Conservation (phyloP, 2,888 invertebrate genomes). For the Calliscelio sp. region DNA sequence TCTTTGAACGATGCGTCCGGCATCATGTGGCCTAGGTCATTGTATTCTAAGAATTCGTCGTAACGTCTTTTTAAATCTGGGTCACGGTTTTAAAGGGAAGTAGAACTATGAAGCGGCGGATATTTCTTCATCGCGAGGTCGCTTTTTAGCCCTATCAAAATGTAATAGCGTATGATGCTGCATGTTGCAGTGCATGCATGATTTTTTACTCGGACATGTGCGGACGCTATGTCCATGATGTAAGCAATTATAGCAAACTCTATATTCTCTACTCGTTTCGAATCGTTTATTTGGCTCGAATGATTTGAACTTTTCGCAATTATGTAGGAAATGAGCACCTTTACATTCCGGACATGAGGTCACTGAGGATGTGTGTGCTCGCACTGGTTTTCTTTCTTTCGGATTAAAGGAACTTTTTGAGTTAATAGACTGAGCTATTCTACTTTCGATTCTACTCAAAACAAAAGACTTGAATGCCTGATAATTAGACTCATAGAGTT, state of each 20-base stretch:
- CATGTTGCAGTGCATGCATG: not conserved
- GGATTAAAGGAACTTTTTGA: not conserved
- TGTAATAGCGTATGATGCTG: conserved; percentile 28
- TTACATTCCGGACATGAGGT: not conserved
- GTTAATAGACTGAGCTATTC: not conserved
- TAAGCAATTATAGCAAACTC: conserved; percentile 18
- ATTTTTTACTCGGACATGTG: not conserved
- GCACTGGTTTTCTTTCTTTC: not conserved
- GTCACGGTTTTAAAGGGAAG: too few species aligned
- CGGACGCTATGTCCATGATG: not conserved
- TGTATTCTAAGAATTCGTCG: too few species aligned
- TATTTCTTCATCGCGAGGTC: not conserved
- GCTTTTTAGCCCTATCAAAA: not conserved
- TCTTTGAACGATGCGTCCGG: too few species aligned
- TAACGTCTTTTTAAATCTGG: too few species aligned
- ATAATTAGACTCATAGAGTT: not conserved
- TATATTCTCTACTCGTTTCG: not conserved
- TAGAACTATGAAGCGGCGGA: too few species aligned
- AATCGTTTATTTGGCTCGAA: not conserved
- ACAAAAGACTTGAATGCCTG: conserved; percentile 4
- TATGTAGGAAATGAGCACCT: not conserved
- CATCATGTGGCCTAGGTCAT: too few species aligned
- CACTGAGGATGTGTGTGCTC: not conserved
- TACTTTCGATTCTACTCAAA: not conserved
- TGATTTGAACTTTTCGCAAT: not conserved